phyloP scores from a whole-genome alignment of 2,797 vertebrate species.

The Rhadinocentrus ornatus region DNA sequence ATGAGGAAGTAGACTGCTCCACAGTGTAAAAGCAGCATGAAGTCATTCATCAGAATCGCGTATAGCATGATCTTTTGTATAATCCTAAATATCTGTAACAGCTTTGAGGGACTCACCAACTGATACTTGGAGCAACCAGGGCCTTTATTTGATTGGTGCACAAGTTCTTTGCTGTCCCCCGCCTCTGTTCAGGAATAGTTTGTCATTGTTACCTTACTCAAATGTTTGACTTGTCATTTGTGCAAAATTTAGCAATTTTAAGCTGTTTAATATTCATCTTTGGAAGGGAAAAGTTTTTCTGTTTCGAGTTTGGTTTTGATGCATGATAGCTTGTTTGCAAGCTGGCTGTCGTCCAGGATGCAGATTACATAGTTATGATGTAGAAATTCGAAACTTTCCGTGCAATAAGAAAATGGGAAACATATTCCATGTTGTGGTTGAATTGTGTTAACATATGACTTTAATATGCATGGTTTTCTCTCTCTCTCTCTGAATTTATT shows the following conservation, averaged over 20 bases:
- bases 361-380: not conserved
- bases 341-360: not conserved
- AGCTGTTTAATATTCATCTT: constrained; percentile 8
- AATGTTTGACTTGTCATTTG: constrained; percentile 3
- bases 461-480: not conserved
- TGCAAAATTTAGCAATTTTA: constrained; percentile 7
- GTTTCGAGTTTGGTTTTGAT: not conserved
- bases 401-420: not conserved
- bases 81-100: constrained; percentile 54
- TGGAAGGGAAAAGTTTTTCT: not conserved
- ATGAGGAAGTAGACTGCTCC: constrained; percentile 46
- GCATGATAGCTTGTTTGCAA: constrained; percentile 3
- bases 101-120: constrained; percentile 24
- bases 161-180: not conserved
- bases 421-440: not conserved
- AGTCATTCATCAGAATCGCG: constrained; percentile 65
- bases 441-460: not conserved
- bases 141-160: constrained; percentile 42
- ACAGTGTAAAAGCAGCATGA: constrained; percentile 66
- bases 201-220: not conserved
- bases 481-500: not conserved
- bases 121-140: constrained; percentile 17
- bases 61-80: constrained; percentile 61
- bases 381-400: constrained; percentile 5
- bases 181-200: not conserved